Conservation (phyloP, 2,797 vertebrate species). For the Melanotaenia pygmaea region DNA sequence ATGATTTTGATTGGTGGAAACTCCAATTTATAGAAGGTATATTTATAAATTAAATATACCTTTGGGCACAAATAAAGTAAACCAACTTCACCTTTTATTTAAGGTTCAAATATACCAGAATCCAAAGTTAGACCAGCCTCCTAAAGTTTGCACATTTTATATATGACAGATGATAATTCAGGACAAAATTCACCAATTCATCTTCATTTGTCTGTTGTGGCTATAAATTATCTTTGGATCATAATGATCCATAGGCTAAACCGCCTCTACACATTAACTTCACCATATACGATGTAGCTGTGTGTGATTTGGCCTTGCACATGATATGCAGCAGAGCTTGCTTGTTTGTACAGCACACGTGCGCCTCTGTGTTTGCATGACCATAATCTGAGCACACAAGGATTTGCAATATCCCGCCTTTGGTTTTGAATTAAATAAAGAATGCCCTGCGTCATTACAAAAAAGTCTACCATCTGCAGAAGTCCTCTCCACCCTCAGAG, state of each 20-base stretch:
- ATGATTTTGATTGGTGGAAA: no score
- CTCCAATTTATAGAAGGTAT: no score
- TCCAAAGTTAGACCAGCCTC: background rate
- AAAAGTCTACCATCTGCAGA: slow-evolving; percentile 66
- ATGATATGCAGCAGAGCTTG: slow-evolving; percentile 17
- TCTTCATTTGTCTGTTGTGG: background rate
- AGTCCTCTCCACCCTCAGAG: slow-evolving; percentile 35
- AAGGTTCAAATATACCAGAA: background rate
- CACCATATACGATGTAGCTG: background rate
- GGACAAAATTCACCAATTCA: background rate
- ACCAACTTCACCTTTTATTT: background rate
- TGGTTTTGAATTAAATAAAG: slow-evolving; percentile 38
- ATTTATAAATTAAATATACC: no score
- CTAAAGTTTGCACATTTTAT: background rate
- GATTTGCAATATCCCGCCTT: slow-evolving; percentile 24
- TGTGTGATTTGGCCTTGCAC: slow-evolving; percentile 27
- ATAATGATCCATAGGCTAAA: background rate
- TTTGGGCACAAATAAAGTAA: no score
- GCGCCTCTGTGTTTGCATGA: slow-evolving; percentile 37
- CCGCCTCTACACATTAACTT: slow-evolving; percentile 1
- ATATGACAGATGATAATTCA: background rate
- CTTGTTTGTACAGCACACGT: slow-evolving; percentile 39
- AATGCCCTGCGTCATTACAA: slow-evolving; percentile 34
- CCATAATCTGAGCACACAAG: slow-evolving; percentile 35
- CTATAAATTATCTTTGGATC: background rate